A percentile compares a stretch with the other conserved stretches of the same genome.
Evolutionary conservation across 2,797 vertebrate genomes (phyloP).

Genomic region (Xenentodon cancila): DNA sequence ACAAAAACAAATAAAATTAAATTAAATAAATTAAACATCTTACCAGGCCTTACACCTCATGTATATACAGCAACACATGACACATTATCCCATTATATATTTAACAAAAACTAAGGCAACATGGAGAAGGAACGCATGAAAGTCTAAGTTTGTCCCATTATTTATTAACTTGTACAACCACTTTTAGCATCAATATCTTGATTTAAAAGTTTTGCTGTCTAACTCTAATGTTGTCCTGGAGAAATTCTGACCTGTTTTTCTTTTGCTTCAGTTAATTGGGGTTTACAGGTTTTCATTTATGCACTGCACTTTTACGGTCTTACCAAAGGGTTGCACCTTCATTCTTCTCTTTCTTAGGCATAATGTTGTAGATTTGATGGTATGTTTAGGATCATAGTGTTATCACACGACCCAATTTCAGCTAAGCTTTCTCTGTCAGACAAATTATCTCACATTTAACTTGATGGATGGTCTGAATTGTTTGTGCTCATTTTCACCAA

Average conservation of each 20-base stretch:
- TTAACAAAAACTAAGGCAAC: neutral
- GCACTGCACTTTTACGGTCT: no score
- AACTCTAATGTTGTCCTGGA: neutral
- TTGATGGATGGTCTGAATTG: no score
- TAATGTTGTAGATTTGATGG: neutral
- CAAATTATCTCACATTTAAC: constrained; percentile 32
- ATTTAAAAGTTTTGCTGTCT: neutral
- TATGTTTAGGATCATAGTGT: neutral
- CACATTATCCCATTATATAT: neutral
- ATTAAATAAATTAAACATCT: constrained; percentile 3
- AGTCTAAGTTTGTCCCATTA: neutral
- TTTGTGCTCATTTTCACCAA: no score
- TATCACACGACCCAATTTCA: neutral
- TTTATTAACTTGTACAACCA: neutral
- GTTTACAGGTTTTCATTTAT: neutral
- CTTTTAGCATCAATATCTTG: neutral
- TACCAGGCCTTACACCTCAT: neutral
- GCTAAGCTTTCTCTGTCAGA: neutral
- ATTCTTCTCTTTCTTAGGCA: neutral
- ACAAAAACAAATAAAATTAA: constrained; percentile 15
- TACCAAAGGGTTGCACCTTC: neutral
- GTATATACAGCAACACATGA: neutral
- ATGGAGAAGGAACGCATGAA: neutral
- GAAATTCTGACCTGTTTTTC: neutral
- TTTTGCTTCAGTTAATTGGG: neutral